Base-by-base conservation (phyloP, 2,888 invertebrate genomes). In the Emesis furor region DNA sequence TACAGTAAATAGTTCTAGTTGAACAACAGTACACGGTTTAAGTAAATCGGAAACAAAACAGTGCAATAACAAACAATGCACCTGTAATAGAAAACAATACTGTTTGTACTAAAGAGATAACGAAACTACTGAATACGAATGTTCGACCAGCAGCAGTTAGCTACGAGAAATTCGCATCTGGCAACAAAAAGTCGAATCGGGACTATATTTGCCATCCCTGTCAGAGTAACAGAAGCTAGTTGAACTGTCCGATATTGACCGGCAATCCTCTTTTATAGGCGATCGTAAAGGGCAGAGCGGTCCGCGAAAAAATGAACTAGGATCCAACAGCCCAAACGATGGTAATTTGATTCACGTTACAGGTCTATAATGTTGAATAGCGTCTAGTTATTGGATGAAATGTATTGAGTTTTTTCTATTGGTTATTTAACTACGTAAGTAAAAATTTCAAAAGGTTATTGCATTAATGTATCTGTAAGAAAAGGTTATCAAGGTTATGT, bases 181-280 rank as follows among this genome's bases (percentile, higher is more conserved):
- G 55, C 71, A 72, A 78, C 85, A 90, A 89, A 89, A 86, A 87
- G 83, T 69, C 30, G 82, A 83, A 79, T 85, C 82, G 84, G 83
- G 78, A 84, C 80, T 42, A 51, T 51, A 84, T 81, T 81, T 74
- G 79, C 83, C 81, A 85, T 89, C 85, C 85, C 82, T 84, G 65
- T 32, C 65, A 10, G 32, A 32, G 65, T 79, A 83, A 77, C 79
- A 81, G 75, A 78, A 78, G 76, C 81, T 80, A 78, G 84, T 86
- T 83, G 85, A 86, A 90, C 92, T 91, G 93, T 93, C 91, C 91
- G 91, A 91, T 89, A 91, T 92, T 92, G 92, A 91, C 92, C 93
- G 92, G 89, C 90, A 32, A 65, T 95, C 93, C 90, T 83, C 88
- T 94, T 95, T 95, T 95, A 95, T 94, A 89, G 92, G 88, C 89